phyloP scores from a whole-genome alignment of 2,888 invertebrate genomes.

The Parapristionchus giblindavisi region DNA sequence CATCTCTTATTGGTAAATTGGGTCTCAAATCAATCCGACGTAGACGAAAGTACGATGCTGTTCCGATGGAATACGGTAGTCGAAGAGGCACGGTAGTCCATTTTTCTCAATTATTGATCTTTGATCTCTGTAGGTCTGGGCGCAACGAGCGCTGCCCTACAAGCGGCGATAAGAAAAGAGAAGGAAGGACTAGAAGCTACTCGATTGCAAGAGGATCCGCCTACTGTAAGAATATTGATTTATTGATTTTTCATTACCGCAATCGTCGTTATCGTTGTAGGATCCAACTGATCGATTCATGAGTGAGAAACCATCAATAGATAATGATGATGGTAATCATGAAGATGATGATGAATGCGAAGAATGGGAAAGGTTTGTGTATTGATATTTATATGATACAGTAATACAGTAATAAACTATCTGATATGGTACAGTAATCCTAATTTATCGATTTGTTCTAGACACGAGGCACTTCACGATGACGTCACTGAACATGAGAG shows the following conservation, averaged over 20 bases:
- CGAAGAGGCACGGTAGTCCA: constrained; percentile 22
- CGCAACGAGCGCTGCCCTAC: background rate
- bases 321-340: constrained; percentile 51
- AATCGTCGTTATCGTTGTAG: background rate
- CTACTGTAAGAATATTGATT: background rate
- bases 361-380: constrained; percentile 50
- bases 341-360: constrained; percentile 58
- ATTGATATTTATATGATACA: background rate
- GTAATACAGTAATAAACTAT: constrained; percentile 14
- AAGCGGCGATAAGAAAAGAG: background rate
- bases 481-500: constrained; percentile 72
- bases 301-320: constrained; percentile 39
- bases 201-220: constrained; percentile 26
- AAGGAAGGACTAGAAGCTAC: background rate
- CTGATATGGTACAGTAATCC: background rate
- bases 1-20: constrained; percentile 64
- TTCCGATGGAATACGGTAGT: constrained; percentile 47
- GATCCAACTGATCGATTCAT: constrained; percentile 48
- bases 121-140: too few relatives aligned
- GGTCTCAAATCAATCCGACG: constrained; percentile 46
- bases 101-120: too few relatives aligned
- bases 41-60: constrained; percentile 49
- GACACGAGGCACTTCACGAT: constrained; percentile 72
- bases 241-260: background rate
- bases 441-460: constrained; percentile 26